Evolutionary conservation across 2,113 vertebrate species (phyloP), one percentile per base, ranked within the genome.

Genomic region (Phrynosoma blainvillii): DNA sequence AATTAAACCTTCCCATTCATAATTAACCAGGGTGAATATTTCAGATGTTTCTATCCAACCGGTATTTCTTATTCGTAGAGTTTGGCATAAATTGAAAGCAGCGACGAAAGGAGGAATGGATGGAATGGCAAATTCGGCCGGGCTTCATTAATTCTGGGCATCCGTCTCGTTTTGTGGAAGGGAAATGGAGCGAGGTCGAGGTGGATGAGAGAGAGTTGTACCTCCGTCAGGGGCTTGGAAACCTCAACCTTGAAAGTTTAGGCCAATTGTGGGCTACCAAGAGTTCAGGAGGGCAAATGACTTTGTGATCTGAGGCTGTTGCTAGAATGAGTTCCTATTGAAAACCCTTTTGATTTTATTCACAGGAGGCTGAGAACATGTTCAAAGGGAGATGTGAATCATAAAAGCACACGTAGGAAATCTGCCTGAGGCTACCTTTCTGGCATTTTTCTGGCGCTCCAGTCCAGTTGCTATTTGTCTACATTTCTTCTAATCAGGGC

Each of bases 1-100:
- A 71, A 86, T 91, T 65, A 71, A 84, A 30, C 8, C 62, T 68
- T 12, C 83, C 74, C 77, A 68, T 54, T 73, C 32, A 5, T 84
- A 85, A 68, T 73, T 74, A 73, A 0, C 76, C 16, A 82, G 59
- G 23, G 82, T 13, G 78, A 16, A 56, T 78, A 82, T 82, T 82
- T 73, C 52, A 84, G 0, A 6, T 30, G 79, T 85, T 47, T 18
- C 59, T 71, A 66, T 30, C 65, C 52, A 66, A 81, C 68, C 84
- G 11, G 42, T 87, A 27, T 90, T 87, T 88, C 36, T 56, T 40
- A 9, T 85, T 88, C 90, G 66, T 76, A 89, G 78, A 25, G 56
- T 7, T 88, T 89, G 65, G 56, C 88, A 20, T 76, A 83, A 47
- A 88, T 42, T 87, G 87, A 84, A 12, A 75, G 5, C 23, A 30